Base-by-base conservation (phyloP, 2,113 vertebrate species). In the Gorsachius goisagi region DNA sequence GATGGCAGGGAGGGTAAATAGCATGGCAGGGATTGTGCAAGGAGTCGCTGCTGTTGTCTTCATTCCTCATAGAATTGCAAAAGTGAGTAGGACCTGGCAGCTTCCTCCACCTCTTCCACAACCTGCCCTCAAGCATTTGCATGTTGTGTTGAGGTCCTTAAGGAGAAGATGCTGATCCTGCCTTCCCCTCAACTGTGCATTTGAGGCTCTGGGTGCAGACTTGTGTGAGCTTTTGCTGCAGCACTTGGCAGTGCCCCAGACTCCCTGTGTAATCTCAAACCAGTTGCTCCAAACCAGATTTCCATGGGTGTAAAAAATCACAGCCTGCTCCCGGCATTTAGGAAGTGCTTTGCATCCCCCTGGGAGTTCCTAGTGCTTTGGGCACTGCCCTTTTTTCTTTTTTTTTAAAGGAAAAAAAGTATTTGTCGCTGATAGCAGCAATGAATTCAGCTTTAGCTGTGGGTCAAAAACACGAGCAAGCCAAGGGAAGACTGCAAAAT, bases 221-320 rank as follows among this genome's bases (percentile, higher is more conserved):
- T 86, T 0, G 4, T 0, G 1, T 11, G 60, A 75, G 56, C 13
- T 66, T 76, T 82, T 68, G 52, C 72, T 89, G 41, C 76, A 74
- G 56, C 35, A 3, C 56, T 95, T 95, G 93, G 90, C 80, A 3
- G 39, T 74, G 69, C 83, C 86, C 75, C 92, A 93, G 56, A 6
- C 47, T 86, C 79, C 72, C 62, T 89, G 50, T 44, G 44, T 94
- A 91, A 94, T 96, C 86, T 93, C 69, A 80, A 77, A 55, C 66
- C 22, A 15, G 80, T 94, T 85, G n/a, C 86, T 94, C 39, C 12
- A 39, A 85, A 85, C 45, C 85, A 94, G 62, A 93, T 92, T 96
- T 97, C 93, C 91, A 90, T 92, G 92, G 95, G 88, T 96, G 85
- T 96, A 85, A 95, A 94, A 96, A 96, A 85, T 95, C 88, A 88